Base-by-base conservation (phyloP, 2,797 vertebrate genomes). In the Danionella dracula region DNA sequence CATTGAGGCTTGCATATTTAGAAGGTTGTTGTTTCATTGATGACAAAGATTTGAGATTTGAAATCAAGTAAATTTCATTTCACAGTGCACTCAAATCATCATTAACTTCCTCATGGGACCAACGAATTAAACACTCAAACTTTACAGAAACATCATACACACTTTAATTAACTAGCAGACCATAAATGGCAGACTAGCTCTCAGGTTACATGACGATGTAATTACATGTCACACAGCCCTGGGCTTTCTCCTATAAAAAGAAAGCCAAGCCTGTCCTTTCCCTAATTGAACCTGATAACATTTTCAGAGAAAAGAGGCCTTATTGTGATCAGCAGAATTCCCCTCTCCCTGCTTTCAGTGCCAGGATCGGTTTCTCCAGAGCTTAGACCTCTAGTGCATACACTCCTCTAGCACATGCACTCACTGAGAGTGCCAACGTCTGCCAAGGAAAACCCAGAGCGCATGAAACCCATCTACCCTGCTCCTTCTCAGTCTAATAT, bases 201-300 rank as follows among this genome's bases (percentile, higher is more conserved):
- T 64, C 49, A 53, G 61, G 49, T 64, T 64, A 42, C 48, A 54
- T 64, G 42, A 54, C 38, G 29, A 64, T 53, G 61, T 64, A 64
- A 64, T 64, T 64, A 64, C 49, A 64, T 67, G 54, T 69, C 57
- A 62, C 40, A 54, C 32, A 31, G 60, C 55, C 16, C 46, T 64
- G 46, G 41, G 46, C 15, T 8, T 44, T 37, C 37, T 13, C 45
- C 63, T 75, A 74, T 68, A 45, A 81, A 86, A 81, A 74, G 73
- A 42, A 78, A 46, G 66, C 54, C 54, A 71, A 71, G 62, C 63
- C 54, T 54, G 37, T 59, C 68, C 38, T 16, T 40, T 84, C 82
- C 73, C 84, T 84, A 85, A 82, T 85, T 81, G 73, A 63, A 82
- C 83, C 68, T 82, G 81, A 84, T 87, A 86, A 87, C 85, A 85